Base-by-base conservation (phyloP, 37 sponge, comb jelly and placozoan genomes). In the Diacarnus erythraeanus region DNA sequence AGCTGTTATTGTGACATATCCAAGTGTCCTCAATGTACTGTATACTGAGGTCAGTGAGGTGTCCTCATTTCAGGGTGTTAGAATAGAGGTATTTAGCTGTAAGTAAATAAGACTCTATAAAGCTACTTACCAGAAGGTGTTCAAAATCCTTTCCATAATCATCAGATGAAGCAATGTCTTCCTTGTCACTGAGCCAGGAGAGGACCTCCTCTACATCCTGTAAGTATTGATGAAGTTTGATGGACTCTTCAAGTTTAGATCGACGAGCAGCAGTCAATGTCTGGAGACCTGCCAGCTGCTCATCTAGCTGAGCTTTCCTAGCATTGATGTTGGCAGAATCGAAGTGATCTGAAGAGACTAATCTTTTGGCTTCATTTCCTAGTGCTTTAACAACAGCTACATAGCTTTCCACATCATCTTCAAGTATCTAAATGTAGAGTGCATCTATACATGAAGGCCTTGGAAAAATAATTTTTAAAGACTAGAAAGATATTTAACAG, bases 141-240 rank as follows among this genome's bases (percentile, higher is more conserved):
- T 96, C 94, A 47, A 90, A 90, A 67, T 96, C 93, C 56, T 92
- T 96, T 40, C 97, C 97, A 40, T 87, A 96, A 30, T 96, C 97
- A 59, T 92, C 80, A 31, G 93, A 90, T 0, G 84, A 82, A 18
- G 97, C 97, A 0, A 74, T 42, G 21, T 37, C 39, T 69, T 90
- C 83, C 43, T 93, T 92, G 58, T 96, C 91, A 8, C 33, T 64
- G 34, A 96, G 60, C 97, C 97, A 96, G 2, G 91, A 82, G n/a
- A 88, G 37, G 17, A 90, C 84, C 38, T 96, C 97, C 68, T 96
- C 91, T 43, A 79, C 86, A 27, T 96, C 97, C n/a, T 91, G 81
- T 29, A 90, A 51, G 75, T 88, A 96, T 86, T 96, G 97, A 64
- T 96, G 93, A 21, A 96, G 97, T 63, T 96, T 93, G 69, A 89